Evolutionary conservation across 1,140 invertebrate genomes (phyloP).

Genomic region (Thalassaphorura encarpata): DNA sequence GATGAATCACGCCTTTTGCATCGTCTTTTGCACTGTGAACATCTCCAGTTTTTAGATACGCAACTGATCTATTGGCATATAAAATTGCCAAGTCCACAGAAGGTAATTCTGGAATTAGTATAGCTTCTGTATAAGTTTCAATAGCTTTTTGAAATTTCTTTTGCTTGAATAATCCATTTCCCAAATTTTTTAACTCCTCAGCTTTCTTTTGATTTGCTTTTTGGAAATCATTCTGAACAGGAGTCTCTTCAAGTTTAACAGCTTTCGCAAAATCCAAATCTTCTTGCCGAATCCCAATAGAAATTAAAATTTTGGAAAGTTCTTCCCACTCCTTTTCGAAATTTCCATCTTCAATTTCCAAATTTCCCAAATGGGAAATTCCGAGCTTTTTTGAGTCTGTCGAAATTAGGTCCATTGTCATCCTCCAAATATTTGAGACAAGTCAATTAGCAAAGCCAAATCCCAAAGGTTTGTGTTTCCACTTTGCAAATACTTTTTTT

Average conservation of each 20-base stretch:
- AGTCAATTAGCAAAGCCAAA: neutral
- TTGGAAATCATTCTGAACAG: neutral
- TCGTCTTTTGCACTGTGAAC: constrained; percentile 2
- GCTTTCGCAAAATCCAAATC: neutral
- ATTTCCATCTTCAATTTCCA: neutral
- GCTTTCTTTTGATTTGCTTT: neutral
- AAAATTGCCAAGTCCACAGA: constrained; percentile 6
- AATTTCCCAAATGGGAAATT: constrained; percentile 7
- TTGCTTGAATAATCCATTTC: constrained; percentile 4
- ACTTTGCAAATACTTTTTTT: constrained; percentile 3
- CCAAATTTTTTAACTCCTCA: constrained; percentile 6
- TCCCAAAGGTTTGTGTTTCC: constrained; percentile 13
- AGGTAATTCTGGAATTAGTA: neutral
- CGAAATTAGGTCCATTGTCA: neutral
- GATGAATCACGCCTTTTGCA: constrained; percentile 1
- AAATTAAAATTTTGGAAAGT: neutral
- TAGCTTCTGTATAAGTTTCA: constrained; percentile 9
- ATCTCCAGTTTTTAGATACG: constrained; percentile 2
- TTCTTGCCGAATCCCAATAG: neutral
- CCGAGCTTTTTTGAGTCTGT: neutral
- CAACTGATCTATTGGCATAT: constrained; percentile 19
- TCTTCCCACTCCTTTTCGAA: constrained; percentile 7
- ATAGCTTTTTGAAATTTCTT: constrained; percentile 6
- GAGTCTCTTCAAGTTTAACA: neutral
- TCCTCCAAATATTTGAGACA: neutral